phyloP scores from a whole-genome alignment of 2,888 invertebrate species.

The Acronicta alni region DNA sequence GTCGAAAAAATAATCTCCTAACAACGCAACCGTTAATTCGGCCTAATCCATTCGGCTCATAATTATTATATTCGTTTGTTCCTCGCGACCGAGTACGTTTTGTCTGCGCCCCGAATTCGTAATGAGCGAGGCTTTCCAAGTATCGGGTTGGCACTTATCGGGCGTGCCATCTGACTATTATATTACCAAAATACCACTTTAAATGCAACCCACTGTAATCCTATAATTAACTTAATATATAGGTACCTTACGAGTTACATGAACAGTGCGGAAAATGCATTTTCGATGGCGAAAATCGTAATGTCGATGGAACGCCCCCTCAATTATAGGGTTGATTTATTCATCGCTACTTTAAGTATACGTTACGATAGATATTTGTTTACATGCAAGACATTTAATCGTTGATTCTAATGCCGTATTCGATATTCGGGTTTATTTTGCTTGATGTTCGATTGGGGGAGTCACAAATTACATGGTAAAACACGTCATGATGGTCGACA shows the following conservation, averaged over 20 bases:
- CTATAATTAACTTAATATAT: conserved; percentile 88
- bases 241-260: conserved; percentile 79
- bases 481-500: conserved; percentile 34
- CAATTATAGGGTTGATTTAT: conserved; percentile 73
- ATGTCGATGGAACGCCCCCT: conserved; percentile 75
- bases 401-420: conserved; percentile 10
- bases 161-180: conserved; percentile 88
- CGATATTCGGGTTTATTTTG: conserved; percentile 17
- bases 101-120: conserved; percentile 84
- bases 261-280: conserved; percentile 85
- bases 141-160: conserved; percentile 84
- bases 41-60: conserved; percentile 82
- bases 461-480: conserved; percentile 20
- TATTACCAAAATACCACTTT: conserved; percentile 88
- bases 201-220: conserved; percentile 84
- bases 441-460: conserved; percentile 11
- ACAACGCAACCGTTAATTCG: conserved; percentile 77
- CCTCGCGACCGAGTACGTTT: conserved; percentile 76
- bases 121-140: conserved; percentile 86
- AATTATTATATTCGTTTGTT: conserved; percentile 88
- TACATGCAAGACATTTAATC: conserved; percentile 24
- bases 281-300: conserved; percentile 82
- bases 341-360: conserved; percentile 73
- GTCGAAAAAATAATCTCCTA: conserved; percentile 68
- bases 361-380: conserved; percentile 61